A percentile compares a stretch with the other conserved stretches of the same genome.
Evolutionary conservation across 2,113 vertebrate species (phyloP).

Genomic region (Melanocharis versteri): DNA sequence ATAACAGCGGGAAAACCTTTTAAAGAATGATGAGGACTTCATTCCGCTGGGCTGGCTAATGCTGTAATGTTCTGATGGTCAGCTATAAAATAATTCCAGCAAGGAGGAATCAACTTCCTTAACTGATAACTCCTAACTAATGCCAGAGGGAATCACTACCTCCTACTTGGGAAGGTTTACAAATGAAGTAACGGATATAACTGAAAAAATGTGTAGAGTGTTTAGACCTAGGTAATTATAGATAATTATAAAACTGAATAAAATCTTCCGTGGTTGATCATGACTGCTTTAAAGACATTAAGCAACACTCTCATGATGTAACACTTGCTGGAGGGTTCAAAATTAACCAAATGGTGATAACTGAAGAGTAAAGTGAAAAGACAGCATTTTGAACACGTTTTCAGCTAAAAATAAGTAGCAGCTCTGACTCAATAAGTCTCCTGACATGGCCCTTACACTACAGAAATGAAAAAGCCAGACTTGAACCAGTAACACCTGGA

Average conservation of each 20-base stretch:
- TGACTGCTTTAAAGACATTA: background rate
- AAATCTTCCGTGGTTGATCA: background rate
- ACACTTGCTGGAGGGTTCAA: background rate
- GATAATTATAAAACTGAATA: background rate
- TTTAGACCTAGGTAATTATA: background rate
- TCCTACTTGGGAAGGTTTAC: background rate
- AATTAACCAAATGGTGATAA: background rate
- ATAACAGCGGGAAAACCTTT: background rate
- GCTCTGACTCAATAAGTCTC: background rate
- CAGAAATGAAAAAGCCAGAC: background rate
- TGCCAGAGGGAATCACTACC: background rate
- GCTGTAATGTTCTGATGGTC: background rate
- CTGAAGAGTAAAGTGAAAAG: background rate
- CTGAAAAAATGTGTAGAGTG: background rate
- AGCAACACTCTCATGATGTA: background rate
- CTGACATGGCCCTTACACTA: rapidly evolving
- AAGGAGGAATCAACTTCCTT: background rate
- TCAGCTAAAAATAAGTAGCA: background rate
- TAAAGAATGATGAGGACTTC: background rate
- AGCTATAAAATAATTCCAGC: background rate
- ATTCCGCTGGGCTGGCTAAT: background rate
- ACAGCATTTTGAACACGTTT: background rate
- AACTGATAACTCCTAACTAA: background rate
- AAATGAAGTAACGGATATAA: background rate
- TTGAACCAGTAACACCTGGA: background rate